A percentile compares a stretch with the other conserved stretches of the same genome.
These are phyloP conservation scores for Periophthalmus modestus DNA, from an alignment of 2,113 vertebrate genomes.

Conservation along the genomic window DNA sequence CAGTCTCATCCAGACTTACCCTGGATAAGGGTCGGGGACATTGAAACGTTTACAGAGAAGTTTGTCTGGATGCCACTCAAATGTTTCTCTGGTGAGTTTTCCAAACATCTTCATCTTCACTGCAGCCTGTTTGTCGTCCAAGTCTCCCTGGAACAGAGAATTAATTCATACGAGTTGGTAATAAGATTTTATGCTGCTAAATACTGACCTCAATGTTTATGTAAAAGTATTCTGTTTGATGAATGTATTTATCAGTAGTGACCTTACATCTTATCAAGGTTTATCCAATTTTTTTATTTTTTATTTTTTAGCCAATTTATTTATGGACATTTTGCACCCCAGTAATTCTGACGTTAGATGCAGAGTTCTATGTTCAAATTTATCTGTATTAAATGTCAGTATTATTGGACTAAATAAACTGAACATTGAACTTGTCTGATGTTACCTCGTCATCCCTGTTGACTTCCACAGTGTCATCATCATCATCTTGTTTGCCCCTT, in stretches of 20 bases:
- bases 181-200: not conserved
- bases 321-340: too few species aligned
- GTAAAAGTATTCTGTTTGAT: too few species aligned
- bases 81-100: constrained; percentile 87
- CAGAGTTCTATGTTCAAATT: too few species aligned
- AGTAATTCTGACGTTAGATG: too few species aligned
- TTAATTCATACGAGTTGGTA: not conserved
- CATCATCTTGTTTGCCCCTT: constrained; percentile 79
- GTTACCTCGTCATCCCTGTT: constrained; percentile 84
- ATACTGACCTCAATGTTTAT: too few species aligned
- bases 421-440: not conserved
- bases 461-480: constrained; percentile 83
- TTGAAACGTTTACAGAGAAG: constrained; percentile 96
- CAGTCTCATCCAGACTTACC: constrained; percentile 77
- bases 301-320: too few species aligned
- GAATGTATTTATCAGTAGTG: too few species aligned
- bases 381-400: too few species aligned
- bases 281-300: too few species aligned
- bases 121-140: constrained; percentile 84
- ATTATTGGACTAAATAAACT: not conserved
- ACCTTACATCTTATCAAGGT: too few species aligned
- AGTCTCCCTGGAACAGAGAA: constrained; percentile 77
- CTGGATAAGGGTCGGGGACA: constrained; percentile 88
- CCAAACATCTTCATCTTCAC: constrained; percentile 98
- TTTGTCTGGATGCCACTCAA: constrained; percentile 95